Percentiles rank a stretch among this genome's conserved stretches.
Conservation (phyloP, 2,888 invertebrate genomes). For the Tortrix viridana region DNA sequence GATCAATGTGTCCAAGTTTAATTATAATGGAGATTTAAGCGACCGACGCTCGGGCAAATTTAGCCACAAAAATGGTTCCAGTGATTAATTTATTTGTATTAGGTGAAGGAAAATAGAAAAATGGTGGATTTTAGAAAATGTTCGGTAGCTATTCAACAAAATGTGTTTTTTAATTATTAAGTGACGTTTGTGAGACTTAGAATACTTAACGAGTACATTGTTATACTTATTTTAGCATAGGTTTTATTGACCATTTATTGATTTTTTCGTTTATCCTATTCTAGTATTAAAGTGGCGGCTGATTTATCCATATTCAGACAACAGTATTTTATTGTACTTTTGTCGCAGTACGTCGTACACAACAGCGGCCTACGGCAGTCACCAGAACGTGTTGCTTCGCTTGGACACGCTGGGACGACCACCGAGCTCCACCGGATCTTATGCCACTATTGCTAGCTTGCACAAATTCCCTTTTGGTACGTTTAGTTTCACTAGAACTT, state of each 20-base stretch:
- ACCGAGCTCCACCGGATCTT: constrained; percentile 91
- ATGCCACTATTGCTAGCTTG: constrained; percentile 92
- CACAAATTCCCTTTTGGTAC: constrained; percentile 88
- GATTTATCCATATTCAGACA: no score
- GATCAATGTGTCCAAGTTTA: constrained; percentile 57
- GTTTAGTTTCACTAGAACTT: constrained; percentile 20
- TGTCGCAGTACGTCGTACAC: constrained; percentile 89
- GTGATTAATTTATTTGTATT: constrained; percentile 15
- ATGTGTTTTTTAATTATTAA: no score
- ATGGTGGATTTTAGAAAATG: neutral
- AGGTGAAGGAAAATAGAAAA: neutral
- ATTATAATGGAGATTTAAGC: constrained; percentile 36
- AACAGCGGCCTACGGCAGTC: constrained; percentile 89
- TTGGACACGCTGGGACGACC: constrained; percentile 89
- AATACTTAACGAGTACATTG: no score
- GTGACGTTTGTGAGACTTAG: no score
- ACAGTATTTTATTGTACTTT: no score
- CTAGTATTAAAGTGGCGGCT: no score
- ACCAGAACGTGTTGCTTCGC: constrained; percentile 90
- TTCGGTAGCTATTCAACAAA: neutral
- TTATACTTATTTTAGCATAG: no score
- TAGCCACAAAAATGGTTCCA: constrained; percentile 33
- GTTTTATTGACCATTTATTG: no score
- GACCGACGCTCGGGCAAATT: constrained; percentile 13
- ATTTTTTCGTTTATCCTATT: no score